phyloP scores from a whole-genome alignment of 2,797 vertebrate species.

The Muscicapa striata region DNA sequence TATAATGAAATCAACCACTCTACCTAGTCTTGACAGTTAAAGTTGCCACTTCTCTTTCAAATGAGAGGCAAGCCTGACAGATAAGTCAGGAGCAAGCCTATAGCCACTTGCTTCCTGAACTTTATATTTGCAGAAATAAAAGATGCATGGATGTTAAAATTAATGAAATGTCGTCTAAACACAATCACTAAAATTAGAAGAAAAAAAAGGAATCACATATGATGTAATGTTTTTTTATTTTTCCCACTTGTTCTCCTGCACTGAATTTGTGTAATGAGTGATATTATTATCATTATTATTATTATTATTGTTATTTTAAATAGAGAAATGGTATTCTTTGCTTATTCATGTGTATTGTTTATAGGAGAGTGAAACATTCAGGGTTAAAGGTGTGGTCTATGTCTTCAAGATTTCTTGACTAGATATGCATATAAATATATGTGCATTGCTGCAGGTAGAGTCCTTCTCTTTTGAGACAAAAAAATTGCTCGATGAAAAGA shows the following conservation, averaged over 20 bases:
- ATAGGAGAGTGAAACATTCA: not conserved
- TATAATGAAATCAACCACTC: not conserved
- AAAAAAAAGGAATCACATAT: not conserved
- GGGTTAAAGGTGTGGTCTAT: not conserved
- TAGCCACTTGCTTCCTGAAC: not conserved
- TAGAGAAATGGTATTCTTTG: not conserved
- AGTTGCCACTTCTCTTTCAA: not conserved
- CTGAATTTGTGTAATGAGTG: not conserved
- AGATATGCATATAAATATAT: not conserved
- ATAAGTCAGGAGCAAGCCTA: not conserved
- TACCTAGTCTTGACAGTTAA: not conserved
- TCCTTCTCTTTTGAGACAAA: not conserved
- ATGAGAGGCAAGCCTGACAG: not conserved
- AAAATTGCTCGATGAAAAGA: not conserved
- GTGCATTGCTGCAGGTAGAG: not conserved
- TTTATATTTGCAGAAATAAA: not conserved
- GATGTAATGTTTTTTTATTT: not conserved
- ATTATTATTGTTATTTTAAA: not conserved
- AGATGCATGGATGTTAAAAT: not conserved
- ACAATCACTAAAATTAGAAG: not conserved
- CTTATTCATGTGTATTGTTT: not conserved
- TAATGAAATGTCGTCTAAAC: not conserved
- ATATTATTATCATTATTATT: not conserved
- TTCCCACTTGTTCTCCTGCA: not conserved
- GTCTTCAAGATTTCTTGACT: not conserved